Evolutionary conservation across 64 coral and sea anemone species (phyloP).

Genomic region (Porites lutea): DNA sequence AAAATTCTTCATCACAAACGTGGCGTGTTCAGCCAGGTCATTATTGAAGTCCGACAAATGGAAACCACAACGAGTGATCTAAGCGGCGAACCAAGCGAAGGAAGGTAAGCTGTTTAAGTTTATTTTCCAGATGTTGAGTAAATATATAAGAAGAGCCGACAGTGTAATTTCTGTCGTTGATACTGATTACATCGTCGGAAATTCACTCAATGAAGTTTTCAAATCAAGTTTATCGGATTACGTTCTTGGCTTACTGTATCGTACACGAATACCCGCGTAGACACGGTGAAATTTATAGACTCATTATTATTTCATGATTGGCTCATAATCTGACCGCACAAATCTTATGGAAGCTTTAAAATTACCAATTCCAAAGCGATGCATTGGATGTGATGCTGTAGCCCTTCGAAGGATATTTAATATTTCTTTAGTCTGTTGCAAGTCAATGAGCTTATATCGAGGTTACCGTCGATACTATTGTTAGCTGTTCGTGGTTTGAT

Average conservation of each 20-base stretch:
- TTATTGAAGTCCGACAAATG: constrained; percentile 15
- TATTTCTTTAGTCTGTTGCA: neutral
- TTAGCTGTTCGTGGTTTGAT: neutral
- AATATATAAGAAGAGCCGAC: neutral
- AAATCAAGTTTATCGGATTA: neutral
- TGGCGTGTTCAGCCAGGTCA: neutral
- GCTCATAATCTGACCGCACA: neutral
- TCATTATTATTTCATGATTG: constrained; percentile 48
- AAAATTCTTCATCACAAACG: neutral
- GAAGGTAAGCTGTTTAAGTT: neutral
- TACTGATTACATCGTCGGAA: neutral
- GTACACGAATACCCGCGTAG: neutral
- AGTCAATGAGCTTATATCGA: no score
- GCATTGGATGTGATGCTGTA: neutral
- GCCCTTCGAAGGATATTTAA: neutral
- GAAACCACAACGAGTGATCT: constrained; percentile 41
- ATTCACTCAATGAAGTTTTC: neutral
- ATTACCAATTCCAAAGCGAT: neutral
- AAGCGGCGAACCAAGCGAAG: constrained; percentile 29
- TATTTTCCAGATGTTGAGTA: neutral
- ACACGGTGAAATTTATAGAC: constrained; percentile 7
- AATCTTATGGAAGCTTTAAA: neutral
- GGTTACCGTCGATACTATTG: no score
- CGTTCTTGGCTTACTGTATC: neutral
- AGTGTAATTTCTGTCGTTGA: neutral